These are phyloP conservation scores for Cyphomyrus plagiostoma DNA, from an alignment of 2,113 vertebrate species.

Conservation along the genomic window DNA sequence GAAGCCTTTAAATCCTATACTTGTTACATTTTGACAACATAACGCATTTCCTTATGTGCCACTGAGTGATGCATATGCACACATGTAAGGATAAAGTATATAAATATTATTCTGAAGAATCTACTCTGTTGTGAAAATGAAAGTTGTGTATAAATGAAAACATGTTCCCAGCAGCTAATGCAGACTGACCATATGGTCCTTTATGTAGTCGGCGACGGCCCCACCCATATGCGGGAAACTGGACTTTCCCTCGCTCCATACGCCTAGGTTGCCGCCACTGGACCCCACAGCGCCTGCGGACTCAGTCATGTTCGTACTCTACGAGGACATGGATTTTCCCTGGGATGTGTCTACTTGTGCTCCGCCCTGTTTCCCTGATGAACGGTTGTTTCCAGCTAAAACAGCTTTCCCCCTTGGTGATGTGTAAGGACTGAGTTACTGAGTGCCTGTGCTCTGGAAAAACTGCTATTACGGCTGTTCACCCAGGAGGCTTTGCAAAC, in stretches of 20 bases:
- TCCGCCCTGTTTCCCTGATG: not conserved
- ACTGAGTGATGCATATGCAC: not conserved
- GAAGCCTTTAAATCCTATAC: constrained; percentile 24
- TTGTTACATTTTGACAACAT: constrained; percentile 22
- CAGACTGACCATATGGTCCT: not conserved
- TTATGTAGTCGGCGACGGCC: not conserved
- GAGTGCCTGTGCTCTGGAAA: not conserved
- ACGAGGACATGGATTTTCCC: not conserved
- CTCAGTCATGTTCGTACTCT: not conserved
- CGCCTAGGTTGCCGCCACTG: not conserved
- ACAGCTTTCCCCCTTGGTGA: not conserved
- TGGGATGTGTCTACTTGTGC: not conserved
- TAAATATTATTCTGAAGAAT: constrained; percentile 21
- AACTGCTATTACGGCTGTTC: not conserved
- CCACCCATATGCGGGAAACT: not conserved
- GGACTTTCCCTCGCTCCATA: not conserved
- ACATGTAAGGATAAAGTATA: constrained; percentile 12
- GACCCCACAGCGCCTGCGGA: not conserved
- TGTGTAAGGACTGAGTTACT: not conserved
- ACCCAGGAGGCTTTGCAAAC: not conserved
- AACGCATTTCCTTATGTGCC: constrained; percentile 17
- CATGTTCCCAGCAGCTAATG: not conserved
- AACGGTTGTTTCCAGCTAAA: not conserved
- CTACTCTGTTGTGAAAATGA: constrained; percentile 16
- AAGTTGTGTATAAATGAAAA: constrained; percentile 1